Evolutionary conservation across 2,797 vertebrate species (phyloP).

Genomic region (Okamejei kenojei): DNA sequence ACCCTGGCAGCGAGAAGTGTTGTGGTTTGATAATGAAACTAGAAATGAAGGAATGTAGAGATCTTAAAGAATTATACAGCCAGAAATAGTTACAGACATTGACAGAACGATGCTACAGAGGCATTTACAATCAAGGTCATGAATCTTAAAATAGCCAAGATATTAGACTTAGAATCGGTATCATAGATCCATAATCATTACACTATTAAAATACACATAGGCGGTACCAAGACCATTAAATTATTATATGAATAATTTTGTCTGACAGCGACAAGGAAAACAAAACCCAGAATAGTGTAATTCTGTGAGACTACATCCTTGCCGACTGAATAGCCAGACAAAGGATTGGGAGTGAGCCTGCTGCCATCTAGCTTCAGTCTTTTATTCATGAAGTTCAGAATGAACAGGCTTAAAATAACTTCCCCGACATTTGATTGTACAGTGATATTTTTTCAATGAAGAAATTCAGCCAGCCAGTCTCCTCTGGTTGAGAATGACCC

Average conservation of each 20-base stretch:
- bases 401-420: neutral
- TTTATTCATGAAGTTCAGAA: neutral
- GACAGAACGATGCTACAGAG: neutral
- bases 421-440: too few relatives aligned
- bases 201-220: neutral
- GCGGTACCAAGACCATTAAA: neutral
- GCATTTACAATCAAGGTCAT: neutral
- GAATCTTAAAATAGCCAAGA: neutral
- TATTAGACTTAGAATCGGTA: neutral
- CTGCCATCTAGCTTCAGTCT: slow-evolving; percentile 27
- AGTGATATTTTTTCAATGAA: too few relatives aligned
- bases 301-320: neutral
- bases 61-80: neutral
- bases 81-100: neutral
- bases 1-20: too few relatives aligned
- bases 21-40: neutral
- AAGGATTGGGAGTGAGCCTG: neutral
- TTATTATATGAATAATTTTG: neutral
- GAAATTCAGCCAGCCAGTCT: too few relatives aligned
- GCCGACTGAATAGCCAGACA: too few relatives aligned
- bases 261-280: neutral
- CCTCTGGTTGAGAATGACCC: too few relatives aligned
- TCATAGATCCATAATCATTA: neutral
- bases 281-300: neutral
- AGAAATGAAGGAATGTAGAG: neutral